phyloP scores from a whole-genome alignment of 2,888 invertebrate genomes.

The Heliconius hortense region DNA sequence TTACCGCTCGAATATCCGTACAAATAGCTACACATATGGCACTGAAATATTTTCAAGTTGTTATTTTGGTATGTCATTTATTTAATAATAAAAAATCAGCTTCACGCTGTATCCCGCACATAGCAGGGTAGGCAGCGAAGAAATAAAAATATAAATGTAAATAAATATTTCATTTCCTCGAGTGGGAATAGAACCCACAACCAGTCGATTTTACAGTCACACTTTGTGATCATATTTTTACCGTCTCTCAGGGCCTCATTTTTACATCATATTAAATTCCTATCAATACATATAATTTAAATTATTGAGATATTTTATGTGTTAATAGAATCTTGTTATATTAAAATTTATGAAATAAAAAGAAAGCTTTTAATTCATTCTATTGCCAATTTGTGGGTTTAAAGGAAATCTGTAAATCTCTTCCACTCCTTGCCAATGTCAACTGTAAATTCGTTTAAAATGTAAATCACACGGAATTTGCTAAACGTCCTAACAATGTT shows the following conservation, averaged over 20 bases:
- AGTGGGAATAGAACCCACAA: too few species aligned
- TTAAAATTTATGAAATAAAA: neutral
- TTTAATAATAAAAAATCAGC: neutral
- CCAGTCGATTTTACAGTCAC: too few species aligned
- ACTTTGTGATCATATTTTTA: too few species aligned
- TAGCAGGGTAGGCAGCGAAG: too few species aligned
- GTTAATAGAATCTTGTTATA: neutral
- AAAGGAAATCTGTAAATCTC: conserved; percentile 24
- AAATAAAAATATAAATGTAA: too few species aligned
- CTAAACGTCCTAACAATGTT: conserved; percentile 41
- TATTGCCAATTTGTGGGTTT: conserved; percentile 18
- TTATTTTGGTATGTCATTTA: conserved; percentile 56
- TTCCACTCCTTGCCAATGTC: conserved; percentile 30
- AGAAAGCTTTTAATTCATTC: neutral
- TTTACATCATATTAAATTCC: neutral
- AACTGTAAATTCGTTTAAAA: conserved; percentile 43
- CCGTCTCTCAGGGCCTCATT: too few species aligned
- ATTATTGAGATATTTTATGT: neutral
- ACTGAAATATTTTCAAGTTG: conserved; percentile 52
- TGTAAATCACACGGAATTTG: conserved; percentile 43
- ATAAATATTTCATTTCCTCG: too few species aligned
- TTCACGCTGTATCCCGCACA: too few species aligned
- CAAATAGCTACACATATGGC: conserved; percentile 54
- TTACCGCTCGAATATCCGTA: conserved; percentile 48
- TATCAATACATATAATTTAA: neutral